Evolutionary conservation across 2,888 invertebrate species (phyloP), one percentile per base, ranked within the genome.

Genomic region (Orthonevra nobilis): DNA sequence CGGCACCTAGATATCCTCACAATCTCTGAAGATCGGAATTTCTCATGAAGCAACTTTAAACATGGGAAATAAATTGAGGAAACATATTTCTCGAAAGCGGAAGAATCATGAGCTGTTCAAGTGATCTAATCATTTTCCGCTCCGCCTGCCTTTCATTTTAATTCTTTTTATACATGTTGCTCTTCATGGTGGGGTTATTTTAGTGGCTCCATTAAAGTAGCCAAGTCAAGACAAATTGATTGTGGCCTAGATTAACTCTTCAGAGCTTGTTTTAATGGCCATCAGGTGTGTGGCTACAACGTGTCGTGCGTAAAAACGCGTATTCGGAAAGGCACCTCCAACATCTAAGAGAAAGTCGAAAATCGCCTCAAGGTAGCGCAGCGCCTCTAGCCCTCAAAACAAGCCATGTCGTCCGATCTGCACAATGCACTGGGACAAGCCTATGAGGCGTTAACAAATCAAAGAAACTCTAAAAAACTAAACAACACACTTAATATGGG

Each of bases 191-290:
- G n/a, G 10, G n/a, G n/a, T 12, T 26, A 19, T 50, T 23, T 4
- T 32, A 48, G 2, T 30, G 48, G 32, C 19, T 20, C 3, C 19
- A 50, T 30, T 10, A 19, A n/a, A n/a, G 9, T 28, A 36, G 12
- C 2, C 6, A 26, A 26, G 1, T 2, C 1, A 1, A 9, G 5
- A 38, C 7, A 20, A 40, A 48, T 42, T 30, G 48, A 44, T 40
- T 40, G 34, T 70, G 60, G 34, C 69, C 69, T 44, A 61, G 60
- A 61, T 70, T 70, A 61, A 36, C 20, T 70, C 28, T 26, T 44
- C 30, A 48, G 12, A n/a, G n/a, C 10, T 69, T 40, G 58, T 17
- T 52, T 32, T 28, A 44, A 52, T 19, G 34, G 26, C 17, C 34
- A 17, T 34, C 34, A 50, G 23, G 50, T 36, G 10, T 36, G 6